A percentile compares a stretch with the other conserved stretches of the same genome.
Conservation (phyloP, 1,140 invertebrate genomes). For the Propsilocerus akamusi region DNA sequence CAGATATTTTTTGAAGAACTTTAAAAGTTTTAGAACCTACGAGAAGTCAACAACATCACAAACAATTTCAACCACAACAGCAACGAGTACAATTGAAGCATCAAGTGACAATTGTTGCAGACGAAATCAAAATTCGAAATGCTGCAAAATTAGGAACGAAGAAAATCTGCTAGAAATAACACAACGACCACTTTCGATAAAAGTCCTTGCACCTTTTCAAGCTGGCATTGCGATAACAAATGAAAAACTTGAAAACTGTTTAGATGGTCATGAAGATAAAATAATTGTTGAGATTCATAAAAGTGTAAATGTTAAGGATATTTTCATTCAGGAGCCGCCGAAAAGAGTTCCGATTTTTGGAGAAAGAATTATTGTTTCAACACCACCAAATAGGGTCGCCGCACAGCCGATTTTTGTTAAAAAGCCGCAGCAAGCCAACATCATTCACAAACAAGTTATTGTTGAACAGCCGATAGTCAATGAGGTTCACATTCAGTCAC, state of each 20-base stretch:
- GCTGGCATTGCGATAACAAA: background rate
- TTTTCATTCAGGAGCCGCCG: too few relatives aligned
- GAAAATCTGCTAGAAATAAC: background rate
- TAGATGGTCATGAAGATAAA: background rate
- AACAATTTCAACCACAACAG: slow-evolving; percentile 3
- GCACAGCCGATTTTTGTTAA: background rate
- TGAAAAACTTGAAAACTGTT: background rate
- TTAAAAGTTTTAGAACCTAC: background rate
- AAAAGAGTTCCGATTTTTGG: background rate
- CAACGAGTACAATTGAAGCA: background rate
- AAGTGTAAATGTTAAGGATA: background rate
- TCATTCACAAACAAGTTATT: background rate
- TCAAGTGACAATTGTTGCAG: background rate
- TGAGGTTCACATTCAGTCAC: slow-evolving; percentile 26
- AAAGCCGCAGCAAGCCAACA: background rate
- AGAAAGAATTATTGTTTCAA: background rate
- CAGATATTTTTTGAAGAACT: background rate
- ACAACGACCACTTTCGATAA: background rate
- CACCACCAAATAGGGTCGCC: too few relatives aligned
- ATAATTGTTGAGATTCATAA: background rate
- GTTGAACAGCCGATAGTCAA: slow-evolving; percentile 25
- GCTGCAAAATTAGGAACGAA: background rate
- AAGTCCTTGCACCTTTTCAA: background rate
- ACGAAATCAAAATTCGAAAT: too few relatives aligned
- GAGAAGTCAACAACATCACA: slow-evolving; percentile 6